Evolutionary conservation across 1,140 invertebrate genomes (phyloP).

Genomic region (Hycleus cichorii): DNA sequence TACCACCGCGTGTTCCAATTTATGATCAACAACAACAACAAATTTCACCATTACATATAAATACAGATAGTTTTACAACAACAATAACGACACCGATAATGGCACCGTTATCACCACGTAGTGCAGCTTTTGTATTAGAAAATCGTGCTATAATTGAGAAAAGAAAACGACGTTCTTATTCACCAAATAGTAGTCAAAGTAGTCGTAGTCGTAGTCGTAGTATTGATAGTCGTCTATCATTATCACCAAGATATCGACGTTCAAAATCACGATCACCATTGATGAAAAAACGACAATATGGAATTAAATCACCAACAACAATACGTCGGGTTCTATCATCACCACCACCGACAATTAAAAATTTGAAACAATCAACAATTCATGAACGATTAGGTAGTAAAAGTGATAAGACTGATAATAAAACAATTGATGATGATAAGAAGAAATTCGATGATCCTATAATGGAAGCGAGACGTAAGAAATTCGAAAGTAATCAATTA

Average conservation of each 20-base stretch:
- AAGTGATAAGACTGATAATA: conserved; percentile 16
- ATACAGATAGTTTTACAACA: conserved; percentile 31
- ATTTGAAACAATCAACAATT: conserved; percentile 11
- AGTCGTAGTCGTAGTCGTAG: conserved; percentile 16
- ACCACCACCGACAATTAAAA: conserved; percentile 3
- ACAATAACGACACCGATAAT: conserved; percentile 3
- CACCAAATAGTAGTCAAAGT: conserved; percentile 14
- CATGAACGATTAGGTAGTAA: conserved; percentile 21
- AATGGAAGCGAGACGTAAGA: conserved; percentile 34
- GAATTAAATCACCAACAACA: neutral
- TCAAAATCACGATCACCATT: conserved; percentile 6
- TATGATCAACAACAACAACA: conserved; percentile 20
- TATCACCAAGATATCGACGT: conserved; percentile 18
- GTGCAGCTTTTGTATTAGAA: conserved; percentile 40
- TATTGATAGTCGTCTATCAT: conserved; percentile 16
- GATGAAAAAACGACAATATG: conserved; percentile 1
- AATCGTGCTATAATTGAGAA: conserved; percentile 39
- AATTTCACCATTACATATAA: conserved; percentile 32
- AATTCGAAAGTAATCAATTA: conserved; percentile 36
- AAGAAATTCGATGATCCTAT: conserved; percentile 31
- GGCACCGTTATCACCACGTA: conserved; percentile 39
- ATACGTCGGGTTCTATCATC: neutral
- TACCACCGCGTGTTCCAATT: conserved; percentile 9
- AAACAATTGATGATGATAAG: conserved; percentile 4
- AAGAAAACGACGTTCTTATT: conserved; percentile 29